Percentiles rank a stretch among this genome's conserved stretches.
phyloP scores from a whole-genome alignment of 2,797 vertebrate genomes.

The Fringilla coelebs region DNA sequence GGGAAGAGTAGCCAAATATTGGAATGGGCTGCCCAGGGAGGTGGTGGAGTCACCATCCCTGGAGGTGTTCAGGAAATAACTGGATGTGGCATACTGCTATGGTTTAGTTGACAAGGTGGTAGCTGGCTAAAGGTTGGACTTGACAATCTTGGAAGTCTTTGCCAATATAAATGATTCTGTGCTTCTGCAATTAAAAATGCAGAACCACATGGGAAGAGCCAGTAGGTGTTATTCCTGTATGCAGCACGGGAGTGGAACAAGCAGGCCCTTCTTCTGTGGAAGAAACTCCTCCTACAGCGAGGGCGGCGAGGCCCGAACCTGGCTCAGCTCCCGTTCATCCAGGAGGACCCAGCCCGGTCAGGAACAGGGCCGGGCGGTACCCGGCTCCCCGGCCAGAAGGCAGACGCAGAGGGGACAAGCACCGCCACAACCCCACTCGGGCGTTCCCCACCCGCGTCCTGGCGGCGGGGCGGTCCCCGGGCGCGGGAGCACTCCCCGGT shows the following conservation, averaged over 20 bases:
- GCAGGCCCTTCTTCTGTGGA: background rate
- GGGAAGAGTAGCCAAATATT: background rate
- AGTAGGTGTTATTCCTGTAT: background rate
- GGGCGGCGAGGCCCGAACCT: rapidly evolving
- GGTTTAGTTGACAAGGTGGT: background rate
- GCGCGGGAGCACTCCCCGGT: rapidly evolving
- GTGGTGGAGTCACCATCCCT: background rate
- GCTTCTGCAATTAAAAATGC: background rate
- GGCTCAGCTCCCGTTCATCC: background rate
- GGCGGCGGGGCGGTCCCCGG: too few relatives aligned
- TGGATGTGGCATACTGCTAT: background rate
- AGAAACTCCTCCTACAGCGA: background rate
- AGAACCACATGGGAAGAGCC: background rate
- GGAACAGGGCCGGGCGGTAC: background rate
- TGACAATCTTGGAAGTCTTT: background rate
- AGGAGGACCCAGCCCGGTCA: rapidly evolving
- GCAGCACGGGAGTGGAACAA: rapidly evolving
- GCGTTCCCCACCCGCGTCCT: too few relatives aligned
- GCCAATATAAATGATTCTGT: background rate
- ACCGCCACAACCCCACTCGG: background rate
- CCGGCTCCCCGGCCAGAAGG: background rate
- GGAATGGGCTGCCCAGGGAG: background rate
- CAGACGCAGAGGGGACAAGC: too few relatives aligned
- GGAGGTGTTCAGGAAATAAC: background rate
- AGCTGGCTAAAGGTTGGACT: background rate